Percentiles rank a stretch among this genome's conserved stretches.
These are phyloP conservation scores for Norana najaformis DNA, from an alignment of 2,888 invertebrate genomes.

Conservation along the genomic window DNA sequence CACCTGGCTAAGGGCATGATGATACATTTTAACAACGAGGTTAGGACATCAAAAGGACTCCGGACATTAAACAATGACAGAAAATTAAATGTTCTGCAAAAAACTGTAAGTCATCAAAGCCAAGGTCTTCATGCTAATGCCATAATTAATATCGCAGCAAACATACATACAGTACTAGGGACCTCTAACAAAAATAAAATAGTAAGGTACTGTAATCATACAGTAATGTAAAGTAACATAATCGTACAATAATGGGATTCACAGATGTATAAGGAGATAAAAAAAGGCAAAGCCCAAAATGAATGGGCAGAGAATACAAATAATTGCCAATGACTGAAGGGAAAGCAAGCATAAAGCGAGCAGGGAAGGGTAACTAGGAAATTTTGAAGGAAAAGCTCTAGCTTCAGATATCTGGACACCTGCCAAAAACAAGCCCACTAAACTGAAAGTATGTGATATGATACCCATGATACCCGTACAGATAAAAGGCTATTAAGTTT, in stretches of 20 bases:
- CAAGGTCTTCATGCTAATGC: neutral
- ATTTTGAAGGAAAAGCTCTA: neutral
- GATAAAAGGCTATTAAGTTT: neutral
- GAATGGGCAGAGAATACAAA: neutral
- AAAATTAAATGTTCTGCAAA: no score
- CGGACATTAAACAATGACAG: no score
- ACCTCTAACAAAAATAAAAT: neutral
- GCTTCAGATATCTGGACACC: neutral
- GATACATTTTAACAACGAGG: no score
- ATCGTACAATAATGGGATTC: neutral
- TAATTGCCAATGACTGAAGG: neutral
- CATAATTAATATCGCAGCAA: neutral
- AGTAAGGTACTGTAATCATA: neutral
- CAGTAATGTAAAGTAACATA: neutral
- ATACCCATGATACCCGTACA: conserved; percentile 20
- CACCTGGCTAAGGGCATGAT: no score
- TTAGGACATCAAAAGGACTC: no score
- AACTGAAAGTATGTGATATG: conserved; percentile 15
- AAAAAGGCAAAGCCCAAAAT: neutral
- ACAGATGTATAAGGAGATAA: neutral
- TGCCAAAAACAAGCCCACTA: neutral
- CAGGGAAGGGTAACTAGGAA: neutral
- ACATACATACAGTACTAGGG: neutral
- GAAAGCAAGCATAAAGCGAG: neutral
- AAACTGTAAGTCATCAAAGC: neutral